Conservation (phyloP, 2,113 vertebrate genomes). For the Sinocyclocheilus grahami region DNA sequence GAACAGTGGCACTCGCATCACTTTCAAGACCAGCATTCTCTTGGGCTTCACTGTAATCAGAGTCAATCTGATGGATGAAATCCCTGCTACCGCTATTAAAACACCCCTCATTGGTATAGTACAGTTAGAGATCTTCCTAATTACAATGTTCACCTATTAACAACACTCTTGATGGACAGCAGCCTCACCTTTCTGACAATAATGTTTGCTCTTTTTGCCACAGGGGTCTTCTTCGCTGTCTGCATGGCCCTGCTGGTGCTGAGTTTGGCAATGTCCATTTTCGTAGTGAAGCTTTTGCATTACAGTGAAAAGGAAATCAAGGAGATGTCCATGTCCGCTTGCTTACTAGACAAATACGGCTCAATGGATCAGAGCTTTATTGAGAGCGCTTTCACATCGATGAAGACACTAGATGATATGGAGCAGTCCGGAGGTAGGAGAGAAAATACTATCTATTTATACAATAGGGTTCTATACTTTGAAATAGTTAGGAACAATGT, state of each 20-base stretch:
- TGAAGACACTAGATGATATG: conserved; percentile 66
- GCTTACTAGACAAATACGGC: conserved; percentile 74
- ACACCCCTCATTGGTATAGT: conserved; percentile 81
- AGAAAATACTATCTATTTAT: not conserved
- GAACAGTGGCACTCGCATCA: conserved; percentile 79
- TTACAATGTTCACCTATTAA: not conserved
- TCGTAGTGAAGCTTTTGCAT: conserved; percentile 83
- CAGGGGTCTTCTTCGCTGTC: conserved; percentile 82
- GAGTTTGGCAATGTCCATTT: conserved; percentile 82
- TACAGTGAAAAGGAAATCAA: conserved; percentile 68
- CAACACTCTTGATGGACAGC: not conserved
- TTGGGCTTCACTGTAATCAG: conserved; percentile 87
- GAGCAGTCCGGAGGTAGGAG: conserved; percentile 66
- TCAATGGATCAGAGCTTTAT: conserved; percentile 68
- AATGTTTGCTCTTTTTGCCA: conserved; percentile 8
- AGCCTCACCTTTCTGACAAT: not conserved
- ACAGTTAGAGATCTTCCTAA: not conserved
- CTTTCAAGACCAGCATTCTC: conserved; percentile 83
- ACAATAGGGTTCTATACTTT: not conserved
- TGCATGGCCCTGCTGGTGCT: conserved; percentile 86
- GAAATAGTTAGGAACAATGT: not conserved
- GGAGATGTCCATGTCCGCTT: conserved; percentile 75
- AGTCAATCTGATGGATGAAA: conserved; percentile 81
- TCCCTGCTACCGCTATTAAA: conserved; percentile 72
- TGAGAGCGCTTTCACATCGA: conserved; percentile 68